A percentile compares a stretch with the other conserved stretches of the same genome.
These are phyloP conservation scores for Apostichopus californicus DNA, from an alignment of 35 echinoderm and acorn worm species.

Conservation along the genomic window DNA sequence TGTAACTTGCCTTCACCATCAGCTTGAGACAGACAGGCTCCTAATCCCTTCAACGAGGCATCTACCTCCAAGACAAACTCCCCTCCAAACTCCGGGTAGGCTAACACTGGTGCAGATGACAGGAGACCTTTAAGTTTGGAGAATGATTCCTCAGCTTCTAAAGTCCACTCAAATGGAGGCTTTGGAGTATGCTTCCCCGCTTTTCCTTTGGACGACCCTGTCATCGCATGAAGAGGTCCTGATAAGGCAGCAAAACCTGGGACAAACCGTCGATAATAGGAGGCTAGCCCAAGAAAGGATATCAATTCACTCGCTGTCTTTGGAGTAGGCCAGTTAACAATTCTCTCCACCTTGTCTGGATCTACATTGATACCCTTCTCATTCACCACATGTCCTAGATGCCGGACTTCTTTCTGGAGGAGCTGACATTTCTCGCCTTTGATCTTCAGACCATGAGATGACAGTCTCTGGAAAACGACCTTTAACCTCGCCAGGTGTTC, in stretches of 20 bases:
- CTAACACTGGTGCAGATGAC: too few relatives aligned
- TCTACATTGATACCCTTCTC: slow-evolving; percentile 25
- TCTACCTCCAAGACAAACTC: too few relatives aligned
- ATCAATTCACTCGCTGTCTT: not conserved
- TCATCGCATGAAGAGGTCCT: not conserved
- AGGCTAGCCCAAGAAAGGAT: slow-evolving; percentile 49
- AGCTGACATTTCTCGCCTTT: slow-evolving; percentile 31
- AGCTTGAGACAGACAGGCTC: too few relatives aligned
- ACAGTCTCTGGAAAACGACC: slow-evolving; percentile 45
- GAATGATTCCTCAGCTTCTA: too few relatives aligned
- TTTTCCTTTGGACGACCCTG: too few relatives aligned
- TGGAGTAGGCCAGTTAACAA: slow-evolving; percentile 42
- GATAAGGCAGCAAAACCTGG: not conserved
- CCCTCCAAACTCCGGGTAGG: too few relatives aligned
- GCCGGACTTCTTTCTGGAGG: not conserved
- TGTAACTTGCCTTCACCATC: too few relatives aligned
- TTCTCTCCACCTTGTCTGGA: slow-evolving; percentile 10
- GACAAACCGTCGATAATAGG: slow-evolving; percentile 40
- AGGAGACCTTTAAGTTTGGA: too few relatives aligned
- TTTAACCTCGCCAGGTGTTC: slow-evolving; percentile 54
- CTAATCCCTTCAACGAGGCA: too few relatives aligned
- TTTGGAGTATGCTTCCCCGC: too few relatives aligned
- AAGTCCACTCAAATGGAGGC: too few relatives aligned
- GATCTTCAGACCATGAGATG: slow-evolving; percentile 38
- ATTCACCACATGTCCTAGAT: slow-evolving; percentile 52